Percentiles rank a stretch among this genome's conserved stretches.
These are phyloP conservation scores for Sebastes diploproa DNA, from an alignment of 2,797 vertebrate species.

Conservation along the genomic window DNA sequence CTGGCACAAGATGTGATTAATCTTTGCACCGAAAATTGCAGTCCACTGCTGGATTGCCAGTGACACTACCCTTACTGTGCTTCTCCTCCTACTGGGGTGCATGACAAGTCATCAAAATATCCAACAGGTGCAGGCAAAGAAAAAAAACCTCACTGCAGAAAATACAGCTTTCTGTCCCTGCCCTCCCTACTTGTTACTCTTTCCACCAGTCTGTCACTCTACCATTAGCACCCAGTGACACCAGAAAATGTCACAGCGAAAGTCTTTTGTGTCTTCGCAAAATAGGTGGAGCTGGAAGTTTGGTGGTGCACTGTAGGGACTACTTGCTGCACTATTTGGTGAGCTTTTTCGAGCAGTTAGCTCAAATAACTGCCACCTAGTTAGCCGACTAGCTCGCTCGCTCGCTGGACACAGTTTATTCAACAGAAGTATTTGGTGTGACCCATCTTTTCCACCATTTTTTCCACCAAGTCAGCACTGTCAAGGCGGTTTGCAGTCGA, in stretches of 20 bases:
- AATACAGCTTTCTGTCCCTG: not conserved
- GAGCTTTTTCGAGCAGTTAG: not conserved
- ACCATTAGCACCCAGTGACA: not conserved
- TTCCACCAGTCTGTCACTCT: not conserved
- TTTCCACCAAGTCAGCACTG: not conserved
- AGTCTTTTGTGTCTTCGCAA: not conserved
- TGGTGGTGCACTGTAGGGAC: no score
- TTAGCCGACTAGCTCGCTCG: not conserved
- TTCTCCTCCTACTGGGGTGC: not conserved
- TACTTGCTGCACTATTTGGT: no score
- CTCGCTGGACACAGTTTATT: not conserved
- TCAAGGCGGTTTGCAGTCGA: not conserved
- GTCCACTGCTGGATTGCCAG: not conserved
- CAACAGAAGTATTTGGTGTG: not conserved
- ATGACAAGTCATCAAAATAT: not conserved
- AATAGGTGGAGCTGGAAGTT: not conserved
- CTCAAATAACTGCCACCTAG: not conserved
- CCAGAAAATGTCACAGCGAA: not conserved
- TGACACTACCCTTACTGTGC: not conserved
- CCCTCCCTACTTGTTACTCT: not conserved
- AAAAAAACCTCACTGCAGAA: not conserved
- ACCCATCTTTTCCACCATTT: not conserved
- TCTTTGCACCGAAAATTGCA: not conserved
- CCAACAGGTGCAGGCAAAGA: not conserved
- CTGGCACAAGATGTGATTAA: not conserved